A percentile compares a stretch with the other conserved stretches of the same genome.
Evolutionary conservation across 2,888 invertebrate species (phyloP).

Genomic region (Smittia sp.): DNA sequence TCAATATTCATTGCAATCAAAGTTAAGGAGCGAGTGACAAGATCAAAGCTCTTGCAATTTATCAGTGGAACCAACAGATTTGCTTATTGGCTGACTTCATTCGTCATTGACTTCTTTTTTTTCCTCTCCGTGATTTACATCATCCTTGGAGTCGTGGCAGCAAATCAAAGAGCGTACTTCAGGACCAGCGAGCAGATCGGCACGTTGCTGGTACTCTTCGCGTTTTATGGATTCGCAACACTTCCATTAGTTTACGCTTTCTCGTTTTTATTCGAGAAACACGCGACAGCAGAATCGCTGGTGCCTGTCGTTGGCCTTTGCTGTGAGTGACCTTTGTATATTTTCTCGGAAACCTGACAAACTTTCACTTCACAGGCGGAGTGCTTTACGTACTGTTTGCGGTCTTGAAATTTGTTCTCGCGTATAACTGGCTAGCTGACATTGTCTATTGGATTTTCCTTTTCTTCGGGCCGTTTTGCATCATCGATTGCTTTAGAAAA

Average conservation of each 20-base stretch:
- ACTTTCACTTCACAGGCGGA: not conserved
- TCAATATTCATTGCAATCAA: slow-evolving; percentile 36
- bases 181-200: not conserved
- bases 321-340: not conserved
- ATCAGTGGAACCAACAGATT: slow-evolving; percentile 67
- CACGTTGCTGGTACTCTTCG: slow-evolving; percentile 54
- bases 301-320: not conserved
- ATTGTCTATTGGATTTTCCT: not conserved
- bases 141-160: not conserved
- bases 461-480: not conserved
- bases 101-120: slow-evolving; percentile 52
- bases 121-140: not conserved
- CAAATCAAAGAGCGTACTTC: not conserved
- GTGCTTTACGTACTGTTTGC: not conserved
- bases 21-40: slow-evolving; percentile 65
- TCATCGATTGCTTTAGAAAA: slow-evolving; percentile 1
- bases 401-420: not conserved
- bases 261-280: slow-evolving; percentile 67
- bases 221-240: slow-evolving; percentile 68
- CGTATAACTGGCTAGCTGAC: not conserved
- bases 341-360: not conserved
- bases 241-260: slow-evolving; percentile 70
- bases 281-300: slow-evolving; percentile 61
- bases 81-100: slow-evolving; percentile 68
- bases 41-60: slow-evolving; percentile 68